Percentiles rank a stretch among this genome's conserved stretches.
These are phyloP conservation scores for Tipula confusa DNA, from an alignment of 2,888 invertebrate genomes.

Conservation along the genomic window DNA sequence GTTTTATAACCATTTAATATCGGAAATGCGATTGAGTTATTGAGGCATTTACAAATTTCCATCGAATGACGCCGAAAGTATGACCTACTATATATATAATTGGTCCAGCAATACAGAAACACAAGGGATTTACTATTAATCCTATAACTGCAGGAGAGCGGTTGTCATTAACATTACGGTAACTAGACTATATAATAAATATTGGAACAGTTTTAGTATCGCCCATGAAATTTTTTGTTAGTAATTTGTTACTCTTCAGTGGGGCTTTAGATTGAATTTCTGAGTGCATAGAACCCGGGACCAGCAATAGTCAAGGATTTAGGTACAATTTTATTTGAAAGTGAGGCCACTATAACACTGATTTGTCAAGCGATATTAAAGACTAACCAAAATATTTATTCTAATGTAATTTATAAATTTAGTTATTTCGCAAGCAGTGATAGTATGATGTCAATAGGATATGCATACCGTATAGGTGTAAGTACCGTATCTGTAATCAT, in stretches of 20 bases:
- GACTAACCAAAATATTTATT: no score
- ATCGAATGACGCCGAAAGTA: neutral
- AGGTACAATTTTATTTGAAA: no score
- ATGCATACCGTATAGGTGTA: neutral
- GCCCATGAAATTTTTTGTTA: no score
- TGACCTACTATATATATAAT: neutral
- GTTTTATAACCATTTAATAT: neutral
- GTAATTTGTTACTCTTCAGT: no score
- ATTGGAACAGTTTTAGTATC: no score
- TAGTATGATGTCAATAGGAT: no score
- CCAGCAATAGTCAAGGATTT: no score
- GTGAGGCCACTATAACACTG: no score
- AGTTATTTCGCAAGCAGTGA: neutral
- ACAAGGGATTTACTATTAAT: neutral
- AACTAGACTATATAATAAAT: neutral
- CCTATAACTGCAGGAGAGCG: no score
- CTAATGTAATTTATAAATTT: neutral
- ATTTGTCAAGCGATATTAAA: no score
- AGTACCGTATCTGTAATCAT: neutral
- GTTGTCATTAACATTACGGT: neutral
- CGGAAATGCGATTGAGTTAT: neutral
- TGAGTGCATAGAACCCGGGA: no score
- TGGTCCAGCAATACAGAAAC: neutral
- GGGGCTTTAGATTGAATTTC: no score
- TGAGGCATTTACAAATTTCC: neutral